A percentile compares a stretch with the other conserved stretches of the same genome.
These are phyloP conservation scores for Arctocebus calabarensis DNA, from an alignment of 2,797 vertebrate species.

Conservation along the genomic window DNA sequence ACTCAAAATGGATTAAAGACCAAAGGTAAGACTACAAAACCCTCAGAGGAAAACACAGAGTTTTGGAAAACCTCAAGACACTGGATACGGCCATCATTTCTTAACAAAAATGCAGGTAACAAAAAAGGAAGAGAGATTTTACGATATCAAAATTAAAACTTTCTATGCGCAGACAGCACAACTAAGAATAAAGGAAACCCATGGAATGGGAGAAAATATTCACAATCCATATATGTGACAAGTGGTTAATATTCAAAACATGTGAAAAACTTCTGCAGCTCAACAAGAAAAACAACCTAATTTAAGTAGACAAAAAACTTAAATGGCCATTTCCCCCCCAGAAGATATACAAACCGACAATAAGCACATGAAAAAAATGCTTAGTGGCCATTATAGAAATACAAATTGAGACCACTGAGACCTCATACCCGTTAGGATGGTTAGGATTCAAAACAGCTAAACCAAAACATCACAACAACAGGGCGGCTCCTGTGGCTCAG, in stretches of 20 bases:
- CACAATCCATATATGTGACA: neutral
- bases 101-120: neutral
- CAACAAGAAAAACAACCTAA: neutral
- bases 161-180: neutral
- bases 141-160: neutral
- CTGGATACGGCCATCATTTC: neutral
- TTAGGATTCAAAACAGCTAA: neutral
- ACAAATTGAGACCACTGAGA: neutral
- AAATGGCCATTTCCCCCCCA: neutral
- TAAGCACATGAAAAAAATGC: neutral
- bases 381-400: neutral
- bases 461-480: neutral
- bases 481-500: too few relatives aligned
- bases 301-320: neutral
- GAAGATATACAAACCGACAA: neutral
- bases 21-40: neutral
- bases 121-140: neutral
- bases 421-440: neutral
- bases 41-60: neutral
- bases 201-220: neutral
- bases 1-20: neutral
- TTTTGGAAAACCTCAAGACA: neutral
- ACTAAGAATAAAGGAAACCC: neutral
- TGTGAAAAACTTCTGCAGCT: neutral
- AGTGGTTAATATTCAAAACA: neutral